A percentile compares a stretch with the other conserved stretches of the same genome.
phyloP scores from a whole-genome alignment of 2,888 invertebrate genomes.

The Lumbricus terrestris region DNA sequence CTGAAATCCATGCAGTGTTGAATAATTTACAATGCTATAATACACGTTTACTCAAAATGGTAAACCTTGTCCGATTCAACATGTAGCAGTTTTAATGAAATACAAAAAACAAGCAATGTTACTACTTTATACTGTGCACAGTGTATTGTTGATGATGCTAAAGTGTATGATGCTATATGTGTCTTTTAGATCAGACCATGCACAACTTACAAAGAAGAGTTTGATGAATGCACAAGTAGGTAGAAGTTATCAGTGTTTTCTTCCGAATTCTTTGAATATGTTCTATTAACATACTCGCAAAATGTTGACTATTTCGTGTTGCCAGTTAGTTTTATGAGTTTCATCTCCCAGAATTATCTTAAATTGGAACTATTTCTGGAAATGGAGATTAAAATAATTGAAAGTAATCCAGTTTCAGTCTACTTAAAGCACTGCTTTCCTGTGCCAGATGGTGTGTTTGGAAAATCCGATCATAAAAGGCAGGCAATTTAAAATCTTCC shows the following conservation, averaged over 20 bases:
- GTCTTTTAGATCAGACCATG: conserved; percentile 35
- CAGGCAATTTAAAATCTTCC: too few relatives aligned
- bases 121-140: background rate
- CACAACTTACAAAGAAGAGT: conserved; percentile 34
- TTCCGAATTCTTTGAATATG: background rate
- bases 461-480: too few relatives aligned
- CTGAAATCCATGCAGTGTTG: too few relatives aligned
- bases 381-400: background rate
- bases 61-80: background rate
- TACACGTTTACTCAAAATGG: too few relatives aligned
- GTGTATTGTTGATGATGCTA: too few relatives aligned
- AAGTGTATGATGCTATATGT: background rate
- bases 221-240: conserved; percentile 37
- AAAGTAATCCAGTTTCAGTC: too few relatives aligned
- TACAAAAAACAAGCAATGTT: background rate
- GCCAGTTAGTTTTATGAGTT: background rate
- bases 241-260: background rate
- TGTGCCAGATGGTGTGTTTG: background rate
- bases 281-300: background rate
- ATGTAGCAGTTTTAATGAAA: background rate
- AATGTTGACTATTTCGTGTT: background rate
- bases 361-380: background rate
- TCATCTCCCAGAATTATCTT: background rate
- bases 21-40: too few relatives aligned
- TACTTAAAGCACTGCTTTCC: background rate